These are phyloP conservation scores for Autographa gamma DNA, from an alignment of 2,888 invertebrate genomes.

Conservation along the genomic window DNA sequence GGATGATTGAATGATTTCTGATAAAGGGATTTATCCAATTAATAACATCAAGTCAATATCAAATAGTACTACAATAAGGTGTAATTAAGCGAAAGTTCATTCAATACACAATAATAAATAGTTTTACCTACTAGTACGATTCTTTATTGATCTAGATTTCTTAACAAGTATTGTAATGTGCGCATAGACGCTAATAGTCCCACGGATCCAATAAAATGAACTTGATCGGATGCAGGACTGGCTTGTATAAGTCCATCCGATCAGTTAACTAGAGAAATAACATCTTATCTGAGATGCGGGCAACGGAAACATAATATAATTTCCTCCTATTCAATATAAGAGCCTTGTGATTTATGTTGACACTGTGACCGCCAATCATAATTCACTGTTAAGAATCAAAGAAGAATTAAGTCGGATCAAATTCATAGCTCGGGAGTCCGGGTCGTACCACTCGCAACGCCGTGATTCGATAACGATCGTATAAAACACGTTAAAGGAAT, in stretches of 20 bases:
- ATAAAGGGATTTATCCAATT: not conserved
- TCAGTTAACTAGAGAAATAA: conserved; percentile 66
- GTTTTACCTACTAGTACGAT: conserved; percentile 19
- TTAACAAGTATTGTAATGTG: conserved; percentile 17
- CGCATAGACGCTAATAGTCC: conserved; percentile 43
- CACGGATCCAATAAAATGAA: conserved; percentile 55
- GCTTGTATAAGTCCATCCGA: conserved; percentile 56
- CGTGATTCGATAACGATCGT: conserved; percentile 52
- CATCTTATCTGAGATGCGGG: conserved; percentile 80
- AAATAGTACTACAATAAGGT: no score
- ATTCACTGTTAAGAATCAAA: conserved; percentile 55
- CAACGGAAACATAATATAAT: conserved; percentile 81
- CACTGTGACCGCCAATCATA: conserved; percentile 70
- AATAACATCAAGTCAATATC: not conserved
- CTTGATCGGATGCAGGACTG: conserved; percentile 54
- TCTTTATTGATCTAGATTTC: not conserved
- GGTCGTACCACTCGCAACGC: conserved; percentile 23
- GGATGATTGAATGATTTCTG: not conserved
- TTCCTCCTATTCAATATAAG: conserved; percentile 76
- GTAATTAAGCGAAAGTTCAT: no score
- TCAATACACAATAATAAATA: not conserved
- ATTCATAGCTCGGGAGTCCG: conserved; percentile 24
- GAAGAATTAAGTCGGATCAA: conserved; percentile 43
- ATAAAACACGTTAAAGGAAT: conserved; percentile 50
- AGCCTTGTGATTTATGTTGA: conserved; percentile 78